Base-by-base conservation (phyloP, 2,113 vertebrate species). In the Equus przewalskii region DNA sequence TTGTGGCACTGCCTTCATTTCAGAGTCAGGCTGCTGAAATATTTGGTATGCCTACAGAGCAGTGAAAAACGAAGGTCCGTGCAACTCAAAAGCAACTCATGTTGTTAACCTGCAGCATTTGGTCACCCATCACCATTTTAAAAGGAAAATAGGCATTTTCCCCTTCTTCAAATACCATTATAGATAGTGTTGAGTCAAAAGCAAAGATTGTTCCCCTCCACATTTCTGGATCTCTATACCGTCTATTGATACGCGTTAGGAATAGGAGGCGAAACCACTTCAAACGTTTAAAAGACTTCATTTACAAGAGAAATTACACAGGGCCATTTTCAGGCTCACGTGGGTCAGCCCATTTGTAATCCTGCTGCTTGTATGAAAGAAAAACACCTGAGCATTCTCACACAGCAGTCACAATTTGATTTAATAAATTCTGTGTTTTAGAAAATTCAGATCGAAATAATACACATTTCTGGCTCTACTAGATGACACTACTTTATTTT, bases 1-100 rank as follows among this genome's bases (percentile, higher is more conserved):
- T 97, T 83, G 64, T 91, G 98, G 75, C 96, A 97, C 81, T 98
- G 95, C 96, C 98, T 98, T 93, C 96, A 98, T 97, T 98, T 98
- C 85, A 80, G 93, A 96, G 60, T 46, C 96, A 97, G 69, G 51
- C 92, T 92, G 56, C 46, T 97, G 97, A 98, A 98, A 96, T 21
- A 72, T 97, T 97, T 79, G 73, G 96, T 96, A 70, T 94, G 64
- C 95, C 64, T 69, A n/a, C 13, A 0, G 80, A 79, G 87, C 97
- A 56, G 69, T 95, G 96, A 98, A 98, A 98, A 97, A 98, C 97
- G 86, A 64, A 0, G 0, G 80, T 30, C 81, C 11, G 6, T 22
- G 72, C 36, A 51, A 13, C 72, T 14, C 51, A 33, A 70, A 93
- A 96, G 92, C 82, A 86, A 97, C 98, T 98, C 87, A 81, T 91